Evolutionary conservation across 1,140 invertebrate genomes (phyloP).

Genomic region (Neotoxoptera formosana): DNA sequence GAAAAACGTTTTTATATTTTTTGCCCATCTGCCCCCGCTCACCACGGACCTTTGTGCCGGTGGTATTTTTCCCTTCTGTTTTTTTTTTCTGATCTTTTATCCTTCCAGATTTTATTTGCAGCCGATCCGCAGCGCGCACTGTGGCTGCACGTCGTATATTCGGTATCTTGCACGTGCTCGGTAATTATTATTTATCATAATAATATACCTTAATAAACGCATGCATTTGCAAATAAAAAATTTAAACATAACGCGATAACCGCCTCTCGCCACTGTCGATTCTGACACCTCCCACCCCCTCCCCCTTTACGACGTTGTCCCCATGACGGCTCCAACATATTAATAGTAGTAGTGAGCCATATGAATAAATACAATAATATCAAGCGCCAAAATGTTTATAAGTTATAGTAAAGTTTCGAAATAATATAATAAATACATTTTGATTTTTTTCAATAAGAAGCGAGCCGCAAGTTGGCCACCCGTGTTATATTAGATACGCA

Average conservation of each 20-base stretch:
- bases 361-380: too few relatives aligned
- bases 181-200: not conserved
- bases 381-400: too few relatives aligned
- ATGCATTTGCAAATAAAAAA: not conserved
- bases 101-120: not conserved
- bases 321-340: too few relatives aligned
- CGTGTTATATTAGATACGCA: too few relatives aligned
- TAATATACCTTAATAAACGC: not conserved
- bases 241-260: not conserved
- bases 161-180: not conserved
- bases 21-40: not conserved
- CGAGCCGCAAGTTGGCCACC: too few relatives aligned
- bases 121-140: not conserved
- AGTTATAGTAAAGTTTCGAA: too few relatives aligned
- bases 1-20: slow-evolving; percentile 2
- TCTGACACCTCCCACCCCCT: too few relatives aligned
- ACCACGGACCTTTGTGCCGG: not conserved
- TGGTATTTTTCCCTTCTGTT: not conserved
- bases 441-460: too few relatives aligned
- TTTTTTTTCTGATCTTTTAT: not conserved
- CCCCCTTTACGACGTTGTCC: too few relatives aligned
- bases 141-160: not conserved
- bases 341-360: too few relatives aligned
- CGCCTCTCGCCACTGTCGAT: not conserved
- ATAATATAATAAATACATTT: too few relatives aligned